These are phyloP conservation scores for Thrips palmi DNA, from an alignment of 1,140 invertebrate species.

Conservation along the genomic window DNA sequence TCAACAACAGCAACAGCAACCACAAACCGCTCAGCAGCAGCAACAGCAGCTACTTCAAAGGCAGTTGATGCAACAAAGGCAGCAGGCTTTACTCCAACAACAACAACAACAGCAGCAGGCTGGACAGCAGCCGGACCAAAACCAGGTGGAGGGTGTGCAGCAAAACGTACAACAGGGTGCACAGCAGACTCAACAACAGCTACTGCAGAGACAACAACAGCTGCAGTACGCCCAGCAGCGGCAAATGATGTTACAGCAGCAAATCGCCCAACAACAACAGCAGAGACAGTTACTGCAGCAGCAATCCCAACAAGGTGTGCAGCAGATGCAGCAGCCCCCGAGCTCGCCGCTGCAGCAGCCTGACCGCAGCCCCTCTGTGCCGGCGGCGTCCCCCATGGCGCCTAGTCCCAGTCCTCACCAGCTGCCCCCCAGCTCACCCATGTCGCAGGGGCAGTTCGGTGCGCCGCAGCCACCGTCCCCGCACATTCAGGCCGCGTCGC, in stretches of 20 bases:
- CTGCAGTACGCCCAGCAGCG: slow-evolving; percentile 15
- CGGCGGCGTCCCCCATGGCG: slow-evolving; percentile 11
- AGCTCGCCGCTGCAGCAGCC: slow-evolving; percentile 28
- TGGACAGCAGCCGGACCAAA: slow-evolving; percentile 14
- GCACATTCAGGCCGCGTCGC: too few relatives aligned
- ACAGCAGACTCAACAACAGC: slow-evolving; percentile 12
- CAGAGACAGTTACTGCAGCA: slow-evolving; percentile 17
- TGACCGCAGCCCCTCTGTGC: slow-evolving; percentile 23
- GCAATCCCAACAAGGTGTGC: slow-evolving; percentile 20
- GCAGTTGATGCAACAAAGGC: slow-evolving; percentile 31
- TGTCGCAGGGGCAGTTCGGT: slow-evolving; percentile 9
- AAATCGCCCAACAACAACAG: slow-evolving; percentile 10
- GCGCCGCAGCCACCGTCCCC: slow-evolving; percentile 21
- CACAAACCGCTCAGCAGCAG: slow-evolving; percentile 22
- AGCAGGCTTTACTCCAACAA: slow-evolving; percentile 31
- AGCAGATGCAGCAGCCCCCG: slow-evolving; percentile 19
- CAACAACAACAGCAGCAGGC: slow-evolving; percentile 11
- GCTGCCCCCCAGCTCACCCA: slow-evolving; percentile 12
- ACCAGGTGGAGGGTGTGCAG: slow-evolving; percentile 17
- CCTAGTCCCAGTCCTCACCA: slow-evolving; percentile 12
- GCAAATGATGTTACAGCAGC: slow-evolving; percentile 10
- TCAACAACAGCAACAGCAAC: slow-evolving; percentile 11
- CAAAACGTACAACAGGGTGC: slow-evolving; percentile 10
- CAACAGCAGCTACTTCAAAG: slow-evolving; percentile 30
- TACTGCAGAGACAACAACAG: slow-evolving; percentile 12